Evolutionary conservation across 2,797 vertebrate genomes (phyloP).

Genomic region (Cynodonichthys magdalenae): DNA sequence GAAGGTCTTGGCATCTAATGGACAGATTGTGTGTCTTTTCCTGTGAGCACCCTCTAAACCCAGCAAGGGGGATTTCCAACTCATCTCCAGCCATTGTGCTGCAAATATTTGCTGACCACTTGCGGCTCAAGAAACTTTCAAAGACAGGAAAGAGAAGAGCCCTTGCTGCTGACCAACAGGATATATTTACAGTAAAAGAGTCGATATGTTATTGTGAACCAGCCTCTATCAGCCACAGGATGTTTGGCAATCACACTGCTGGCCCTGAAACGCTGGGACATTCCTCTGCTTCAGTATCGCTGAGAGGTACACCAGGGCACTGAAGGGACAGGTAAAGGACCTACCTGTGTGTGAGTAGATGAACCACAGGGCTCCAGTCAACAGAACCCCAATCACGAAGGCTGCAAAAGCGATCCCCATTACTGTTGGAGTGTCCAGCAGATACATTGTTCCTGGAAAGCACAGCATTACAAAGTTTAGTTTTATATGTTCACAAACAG

Average conservation of each 20-base stretch:
- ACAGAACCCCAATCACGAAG: conserved; percentile 92
- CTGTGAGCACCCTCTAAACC: conserved; percentile 65
- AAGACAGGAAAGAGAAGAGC: conserved; percentile 77
- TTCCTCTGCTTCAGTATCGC: conserved; percentile 58
- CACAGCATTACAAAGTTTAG: conserved; percentile 14
- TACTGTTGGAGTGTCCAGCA: conserved; percentile 91
- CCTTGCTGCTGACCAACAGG: conserved; percentile 76
- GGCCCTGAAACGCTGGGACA: conserved; percentile 44
- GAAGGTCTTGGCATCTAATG: conserved; percentile 77
- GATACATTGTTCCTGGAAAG: conserved; percentile 77
- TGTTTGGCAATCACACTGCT: conserved; percentile 69
- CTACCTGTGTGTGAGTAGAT: conserved; percentile 97
- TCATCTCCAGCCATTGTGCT: conserved; percentile 68
- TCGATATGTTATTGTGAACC: conserved; percentile 77
- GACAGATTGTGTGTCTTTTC: conserved; percentile 79
- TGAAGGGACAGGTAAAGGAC: conserved; percentile 51
- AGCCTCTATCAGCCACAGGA: conserved; percentile 68
- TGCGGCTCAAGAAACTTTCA: conserved; percentile 59
- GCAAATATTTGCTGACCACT: conserved; percentile 61
- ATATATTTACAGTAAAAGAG: conserved; percentile 76
- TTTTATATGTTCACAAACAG: background rate
- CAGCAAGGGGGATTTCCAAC: conserved; percentile 75
- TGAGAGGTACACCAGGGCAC: conserved; percentile 16
- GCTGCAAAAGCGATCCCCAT: conserved; percentile 96
- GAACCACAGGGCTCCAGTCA: conserved; percentile 96